Evolutionary conservation across 2,888 invertebrate species (phyloP), one percentile per base, ranked within the genome.

Genomic region (Theretra japonica): DNA sequence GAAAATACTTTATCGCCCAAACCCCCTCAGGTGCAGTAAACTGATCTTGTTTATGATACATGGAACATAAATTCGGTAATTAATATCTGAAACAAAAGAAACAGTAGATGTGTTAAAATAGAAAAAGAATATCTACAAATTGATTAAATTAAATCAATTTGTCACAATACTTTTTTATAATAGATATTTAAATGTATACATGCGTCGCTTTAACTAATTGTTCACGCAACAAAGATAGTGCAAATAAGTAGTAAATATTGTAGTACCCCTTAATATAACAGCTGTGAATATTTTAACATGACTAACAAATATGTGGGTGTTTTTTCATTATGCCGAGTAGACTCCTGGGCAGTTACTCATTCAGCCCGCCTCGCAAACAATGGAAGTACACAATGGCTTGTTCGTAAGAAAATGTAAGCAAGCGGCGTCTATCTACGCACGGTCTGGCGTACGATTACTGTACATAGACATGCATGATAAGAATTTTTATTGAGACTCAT

Each of bases 21-120:
- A 84, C 86, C 81, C 87, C 88, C 79, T 84, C 89, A 84, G 87
- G 81, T 83, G 86, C 80, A 73, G 72, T 83, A 78, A 81, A 77
- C 75, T 73, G 80, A 73, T 76, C 82, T 72, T 85, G 80, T 86
- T 83, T 86, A 84, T 84, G 88, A 89, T 88, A 86, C 93, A 93
- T 93, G 90, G 91, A 90, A 88, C 82, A 85, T 80, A 83, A 75
- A 41, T 41, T 41, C 23, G 86, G 68, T 71, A 73, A 21, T 72
- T 73, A 70, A 72, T 80, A 78, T 77, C 92, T 92, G 88, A 73
- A 90, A 92, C 81, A 85, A 85, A 78, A 71, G 17, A n/a, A 56
- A 30, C 19, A 33, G n/a, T 23, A 53, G n/a, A n/a, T n/a, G n/a
- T 23, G 6, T 17, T 4, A 4, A 41, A 56, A 30, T 65, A 19